Evolutionary conservation across 2,888 invertebrate species (phyloP).

Genomic region (Macrosiphum euphorbiae): DNA sequence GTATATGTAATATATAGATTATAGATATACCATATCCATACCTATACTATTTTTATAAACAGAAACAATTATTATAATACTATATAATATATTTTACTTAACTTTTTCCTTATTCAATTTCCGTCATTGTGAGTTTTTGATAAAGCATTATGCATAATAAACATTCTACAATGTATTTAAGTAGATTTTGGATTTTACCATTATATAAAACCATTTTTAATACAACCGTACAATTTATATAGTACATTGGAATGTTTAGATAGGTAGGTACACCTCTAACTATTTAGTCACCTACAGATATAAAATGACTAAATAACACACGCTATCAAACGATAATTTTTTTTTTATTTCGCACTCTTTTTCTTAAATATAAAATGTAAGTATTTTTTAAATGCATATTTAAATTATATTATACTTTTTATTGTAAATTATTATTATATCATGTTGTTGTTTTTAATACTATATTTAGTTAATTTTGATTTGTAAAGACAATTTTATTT

Average conservation of each 20-base stretch:
- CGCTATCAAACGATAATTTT: background rate
- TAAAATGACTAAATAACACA: background rate
- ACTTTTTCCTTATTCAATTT: background rate
- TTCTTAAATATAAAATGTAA: background rate
- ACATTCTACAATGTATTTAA: background rate
- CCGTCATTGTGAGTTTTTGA: background rate
- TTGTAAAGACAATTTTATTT: background rate
- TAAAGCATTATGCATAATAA: background rate
- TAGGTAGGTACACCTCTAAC: background rate
- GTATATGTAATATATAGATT: background rate
- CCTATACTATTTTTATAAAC: background rate
- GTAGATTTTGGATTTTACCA: background rate
- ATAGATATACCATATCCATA: background rate
- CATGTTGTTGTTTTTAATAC: slow-evolving; percentile 19
- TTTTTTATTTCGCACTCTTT: slow-evolving; percentile 15
- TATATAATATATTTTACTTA: background rate
- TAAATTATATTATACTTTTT: slow-evolving; percentile 23
- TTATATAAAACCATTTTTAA: background rate
- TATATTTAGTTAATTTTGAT: background rate
- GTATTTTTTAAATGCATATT: background rate
- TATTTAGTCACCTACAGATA: background rate
- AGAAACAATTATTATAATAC: background rate
- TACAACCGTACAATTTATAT: background rate
- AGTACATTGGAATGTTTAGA: background rate
- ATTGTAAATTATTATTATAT: slow-evolving; percentile 11